A percentile compares a stretch with the other conserved stretches of the same genome.
Conservation (phyloP, 2,888 invertebrate genomes). For the Eupelmus urozonus region DNA sequence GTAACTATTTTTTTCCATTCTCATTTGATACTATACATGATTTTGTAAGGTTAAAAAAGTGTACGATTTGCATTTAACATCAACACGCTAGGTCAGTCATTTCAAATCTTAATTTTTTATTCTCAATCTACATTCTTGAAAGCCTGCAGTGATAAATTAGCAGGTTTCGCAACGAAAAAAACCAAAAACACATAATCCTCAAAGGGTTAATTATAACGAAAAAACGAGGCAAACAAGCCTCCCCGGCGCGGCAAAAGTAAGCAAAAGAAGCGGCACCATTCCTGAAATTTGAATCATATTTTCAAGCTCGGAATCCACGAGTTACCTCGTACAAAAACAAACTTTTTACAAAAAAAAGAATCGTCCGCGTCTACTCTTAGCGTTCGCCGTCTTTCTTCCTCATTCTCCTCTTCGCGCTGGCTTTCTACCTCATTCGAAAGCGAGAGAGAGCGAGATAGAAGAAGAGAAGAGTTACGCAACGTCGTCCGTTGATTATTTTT, state of each 20-base stretch:
- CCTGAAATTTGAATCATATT: constrained; percentile 33
- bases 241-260: not conserved
- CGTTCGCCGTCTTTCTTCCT: constrained; percentile 6
- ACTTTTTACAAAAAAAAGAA: constrained; percentile 16
- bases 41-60: too few relatives aligned
- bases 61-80: too few relatives aligned
- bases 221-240: not conserved
- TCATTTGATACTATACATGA: too few relatives aligned
- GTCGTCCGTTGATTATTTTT: constrained; percentile 75
- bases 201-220: not conserved
- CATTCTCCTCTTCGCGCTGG: constrained; percentile 5
- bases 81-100: too few relatives aligned
- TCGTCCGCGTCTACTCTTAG: not conserved
- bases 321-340: constrained; percentile 36
- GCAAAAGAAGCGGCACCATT: not conserved
- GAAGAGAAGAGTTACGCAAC: constrained; percentile 69
- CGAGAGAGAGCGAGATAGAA: not conserved
- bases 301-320: constrained; percentile 15
- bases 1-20: too few relatives aligned
- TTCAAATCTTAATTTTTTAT: too few relatives aligned
- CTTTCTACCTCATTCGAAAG: not conserved
- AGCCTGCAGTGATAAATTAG: not conserved
- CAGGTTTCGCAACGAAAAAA: not conserved
- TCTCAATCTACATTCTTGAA: not conserved
- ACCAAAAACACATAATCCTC: not conserved